phyloP scores from a whole-genome alignment of 2,113 vertebrate species.

The Pachypanchax playfairii region DNA sequence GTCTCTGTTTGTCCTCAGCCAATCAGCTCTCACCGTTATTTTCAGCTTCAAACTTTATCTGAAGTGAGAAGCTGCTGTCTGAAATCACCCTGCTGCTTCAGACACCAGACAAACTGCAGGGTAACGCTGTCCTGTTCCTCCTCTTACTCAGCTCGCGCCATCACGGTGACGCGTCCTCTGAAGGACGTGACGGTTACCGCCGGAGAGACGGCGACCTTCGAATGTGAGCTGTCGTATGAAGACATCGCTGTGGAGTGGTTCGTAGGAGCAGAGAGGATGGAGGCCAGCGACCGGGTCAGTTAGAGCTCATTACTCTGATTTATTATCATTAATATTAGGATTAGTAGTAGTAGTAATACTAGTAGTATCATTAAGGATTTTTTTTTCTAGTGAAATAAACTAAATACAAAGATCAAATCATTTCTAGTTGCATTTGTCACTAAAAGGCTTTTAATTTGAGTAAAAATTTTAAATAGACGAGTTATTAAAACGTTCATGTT shows the following conservation, averaged over 20 bases:
- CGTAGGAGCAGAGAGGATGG: constrained; percentile 87
- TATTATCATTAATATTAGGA: too few species aligned
- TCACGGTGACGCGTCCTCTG: constrained; percentile 87
- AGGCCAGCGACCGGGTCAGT: constrained; percentile 90
- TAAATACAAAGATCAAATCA: too few species aligned
- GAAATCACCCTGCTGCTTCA: constrained; percentile 62
- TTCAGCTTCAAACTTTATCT: constrained; percentile 86
- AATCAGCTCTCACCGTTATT: constrained; percentile 83
- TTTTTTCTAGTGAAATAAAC: too few species aligned
- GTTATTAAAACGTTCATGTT: too few species aligned
- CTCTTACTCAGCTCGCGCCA: constrained; percentile 86
- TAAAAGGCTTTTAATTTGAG: too few species aligned
- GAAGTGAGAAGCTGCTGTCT: constrained; percentile 63
- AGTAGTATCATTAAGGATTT: too few species aligned
- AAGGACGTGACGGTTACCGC: constrained; percentile 95
- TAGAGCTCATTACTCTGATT: too few species aligned
- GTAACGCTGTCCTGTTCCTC: constrained; percentile 66
- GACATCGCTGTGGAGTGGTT: constrained; percentile 94
- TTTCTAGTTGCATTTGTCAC: too few species aligned
- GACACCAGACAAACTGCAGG: constrained; percentile 51
- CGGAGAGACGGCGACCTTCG: constrained; percentile 94
- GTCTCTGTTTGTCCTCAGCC: constrained; percentile 63
- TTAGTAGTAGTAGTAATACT: too few species aligned
- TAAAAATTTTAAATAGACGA: too few species aligned
- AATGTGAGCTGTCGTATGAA: constrained; percentile 96